These are phyloP conservation scores for Cotesia typhae DNA, from an alignment of 1,140 invertebrate genomes.

Conservation along the genomic window DNA sequence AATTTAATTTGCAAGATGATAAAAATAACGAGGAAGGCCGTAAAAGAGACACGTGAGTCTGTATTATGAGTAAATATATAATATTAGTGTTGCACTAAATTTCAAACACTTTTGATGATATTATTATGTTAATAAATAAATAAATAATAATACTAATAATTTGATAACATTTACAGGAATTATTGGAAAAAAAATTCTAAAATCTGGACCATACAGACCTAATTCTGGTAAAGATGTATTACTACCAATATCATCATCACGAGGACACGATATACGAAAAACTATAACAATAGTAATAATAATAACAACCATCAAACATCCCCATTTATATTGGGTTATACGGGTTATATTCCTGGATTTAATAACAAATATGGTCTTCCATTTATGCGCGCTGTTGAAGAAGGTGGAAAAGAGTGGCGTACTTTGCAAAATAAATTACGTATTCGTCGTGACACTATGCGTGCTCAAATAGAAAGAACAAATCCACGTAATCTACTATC, in stretches of 20 bases:
- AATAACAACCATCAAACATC: constrained; percentile 61
- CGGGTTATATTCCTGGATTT: constrained; percentile 72
- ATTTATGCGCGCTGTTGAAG: constrained; percentile 74
- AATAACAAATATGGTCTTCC: constrained; percentile 74
- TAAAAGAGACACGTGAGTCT: constrained; percentile 36
- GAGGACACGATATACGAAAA: constrained; percentile 52
- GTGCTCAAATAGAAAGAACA: constrained; percentile 63
- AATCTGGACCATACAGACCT: constrained; percentile 57
- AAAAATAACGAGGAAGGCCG: constrained; percentile 32
- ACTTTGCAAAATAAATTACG: constrained; percentile 67
- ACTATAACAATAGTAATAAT: constrained; percentile 45
- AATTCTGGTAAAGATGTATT: constrained; percentile 48
- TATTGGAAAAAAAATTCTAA: constrained; percentile 64
- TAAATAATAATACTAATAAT: constrained; percentile 3
- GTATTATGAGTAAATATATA: neutral
- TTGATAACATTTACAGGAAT: constrained; percentile 55
- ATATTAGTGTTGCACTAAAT: no score
- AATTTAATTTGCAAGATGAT: constrained; percentile 31
- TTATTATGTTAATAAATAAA: constrained; percentile 7
- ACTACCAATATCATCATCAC: constrained; percentile 31
- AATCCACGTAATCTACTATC: constrained; percentile 54
- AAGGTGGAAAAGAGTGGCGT: constrained; percentile 73
- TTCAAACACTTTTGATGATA: neutral
- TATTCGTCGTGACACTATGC: constrained; percentile 57
- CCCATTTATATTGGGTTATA: constrained; percentile 75